Conservation (phyloP, 2,888 invertebrate species). For the Thera obeliscata region DNA sequence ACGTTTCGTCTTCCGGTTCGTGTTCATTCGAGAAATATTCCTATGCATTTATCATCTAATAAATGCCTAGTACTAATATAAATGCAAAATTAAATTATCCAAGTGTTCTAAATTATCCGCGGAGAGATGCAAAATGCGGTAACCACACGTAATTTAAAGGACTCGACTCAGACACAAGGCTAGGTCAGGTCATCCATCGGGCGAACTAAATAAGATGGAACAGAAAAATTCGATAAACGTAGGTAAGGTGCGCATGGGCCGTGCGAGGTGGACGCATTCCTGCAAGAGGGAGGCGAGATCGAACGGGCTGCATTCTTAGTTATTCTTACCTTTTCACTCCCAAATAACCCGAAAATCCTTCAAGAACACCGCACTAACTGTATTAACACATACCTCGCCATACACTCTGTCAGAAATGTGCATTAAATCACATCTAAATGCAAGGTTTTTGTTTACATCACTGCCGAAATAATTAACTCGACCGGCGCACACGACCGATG, state of each 20-base stretch:
- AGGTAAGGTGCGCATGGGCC: slow-evolving; percentile 78
- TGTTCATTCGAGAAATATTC: too few relatives aligned
- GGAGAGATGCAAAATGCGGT: too few relatives aligned
- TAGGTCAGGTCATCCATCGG: too few relatives aligned
- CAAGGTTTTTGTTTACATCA: slow-evolving; percentile 76
- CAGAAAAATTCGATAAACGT: slow-evolving; percentile 60
- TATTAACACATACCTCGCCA: slow-evolving; percentile 63
- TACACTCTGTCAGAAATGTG: slow-evolving; percentile 59
- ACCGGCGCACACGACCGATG: slow-evolving; percentile 63
- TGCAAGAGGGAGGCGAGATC: slow-evolving; percentile 79
- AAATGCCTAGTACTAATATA: too few relatives aligned
- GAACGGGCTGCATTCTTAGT: slow-evolving; percentile 77
- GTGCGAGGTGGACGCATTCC: slow-evolving; percentile 77
- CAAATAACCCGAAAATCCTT: slow-evolving; percentile 52
- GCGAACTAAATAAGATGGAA: slow-evolving; percentile 41
- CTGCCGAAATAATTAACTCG: slow-evolving; percentile 58
- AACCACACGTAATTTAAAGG: too few relatives aligned
- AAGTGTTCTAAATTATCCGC: too few relatives aligned
- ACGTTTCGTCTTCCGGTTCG: too few relatives aligned
- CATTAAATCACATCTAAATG: slow-evolving; percentile 57
- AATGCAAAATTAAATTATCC: too few relatives aligned
- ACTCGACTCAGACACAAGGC: too few relatives aligned
- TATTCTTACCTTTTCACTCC: slow-evolving; percentile 72
- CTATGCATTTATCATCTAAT: too few relatives aligned
- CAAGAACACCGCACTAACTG: slow-evolving; percentile 44